Conservation (phyloP, 2,113 vertebrate species). For the Sardina pilchardus region DNA sequence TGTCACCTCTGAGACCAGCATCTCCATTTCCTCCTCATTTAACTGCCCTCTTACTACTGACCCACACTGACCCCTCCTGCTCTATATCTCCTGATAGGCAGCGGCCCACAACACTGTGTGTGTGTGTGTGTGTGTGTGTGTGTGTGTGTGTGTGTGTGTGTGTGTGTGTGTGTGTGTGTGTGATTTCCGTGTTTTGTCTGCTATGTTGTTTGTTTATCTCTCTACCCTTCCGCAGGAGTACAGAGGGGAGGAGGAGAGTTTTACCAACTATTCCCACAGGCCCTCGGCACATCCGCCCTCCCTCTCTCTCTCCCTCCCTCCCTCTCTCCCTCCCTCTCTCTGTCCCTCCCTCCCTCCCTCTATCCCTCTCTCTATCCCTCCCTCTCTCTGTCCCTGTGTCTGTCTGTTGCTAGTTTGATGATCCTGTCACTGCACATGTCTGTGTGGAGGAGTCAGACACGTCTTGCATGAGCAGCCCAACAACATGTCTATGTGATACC, state of each 20-base stretch:
- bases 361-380: too few relatives aligned
- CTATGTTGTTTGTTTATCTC: slow-evolving; percentile 13
- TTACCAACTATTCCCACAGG: not conserved
- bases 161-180: slow-evolving; percentile 1
- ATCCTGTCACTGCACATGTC: too few relatives aligned
- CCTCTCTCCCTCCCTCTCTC: not conserved
- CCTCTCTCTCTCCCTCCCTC: not conserved
- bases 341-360: not conserved
- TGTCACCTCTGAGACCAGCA: too few relatives aligned
- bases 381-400: too few relatives aligned
- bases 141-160: too few relatives aligned
- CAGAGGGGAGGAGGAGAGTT: not conserved
- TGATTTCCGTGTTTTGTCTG: slow-evolving; percentile 20
- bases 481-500: not conserved
- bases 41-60: not conserved
- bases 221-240: not conserved
- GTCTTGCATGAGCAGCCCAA: not conserved
- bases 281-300: not conserved
- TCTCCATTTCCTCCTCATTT: not conserved
- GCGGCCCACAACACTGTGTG: not conserved
- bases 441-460: not conserved
- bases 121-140: too few relatives aligned
- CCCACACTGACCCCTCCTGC: not conserved
- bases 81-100: not conserved
- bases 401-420: too few relatives aligned